These are phyloP conservation scores for Sminthurinus signatus DNA, from an alignment of 1,140 invertebrate species.

Conservation along the genomic window DNA sequence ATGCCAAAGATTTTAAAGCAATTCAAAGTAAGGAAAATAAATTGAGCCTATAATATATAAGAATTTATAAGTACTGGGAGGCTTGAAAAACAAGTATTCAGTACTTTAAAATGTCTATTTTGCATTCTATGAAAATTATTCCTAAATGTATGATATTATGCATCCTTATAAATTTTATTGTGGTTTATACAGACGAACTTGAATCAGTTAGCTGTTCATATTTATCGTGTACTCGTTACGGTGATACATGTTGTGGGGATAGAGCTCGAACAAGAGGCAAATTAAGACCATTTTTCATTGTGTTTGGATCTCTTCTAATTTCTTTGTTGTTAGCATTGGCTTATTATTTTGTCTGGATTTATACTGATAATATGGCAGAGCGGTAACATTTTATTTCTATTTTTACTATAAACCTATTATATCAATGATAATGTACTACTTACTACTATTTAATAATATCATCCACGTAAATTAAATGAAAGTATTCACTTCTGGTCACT, in stretches of 20 bases:
- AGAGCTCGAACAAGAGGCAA: slow-evolving; percentile 27
- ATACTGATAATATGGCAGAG: slow-evolving; percentile 37
- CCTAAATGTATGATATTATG: not conserved
- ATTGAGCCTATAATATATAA: too few species aligned
- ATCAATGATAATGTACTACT: not conserved
- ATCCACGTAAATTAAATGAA: not conserved
- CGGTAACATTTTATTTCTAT: too few species aligned
- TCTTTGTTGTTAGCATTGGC: slow-evolving; percentile 38
- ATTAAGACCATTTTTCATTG: slow-evolving; percentile 38
- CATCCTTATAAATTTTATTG: not conserved
- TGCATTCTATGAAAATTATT: not conserved
- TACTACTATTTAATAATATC: not conserved
- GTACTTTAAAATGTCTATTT: too few species aligned
- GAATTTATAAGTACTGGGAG: too few species aligned
- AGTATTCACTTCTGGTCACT: not conserved
- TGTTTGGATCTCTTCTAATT: slow-evolving; percentile 39
- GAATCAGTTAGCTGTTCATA: slow-evolving; percentile 39
- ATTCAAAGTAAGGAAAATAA: slow-evolving; percentile 30
- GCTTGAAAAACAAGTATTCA: too few species aligned
- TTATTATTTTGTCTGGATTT: slow-evolving; percentile 41
- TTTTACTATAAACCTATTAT: too few species aligned
- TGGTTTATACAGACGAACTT: slow-evolving; percentile 33
- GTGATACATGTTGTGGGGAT: slow-evolving; percentile 29
- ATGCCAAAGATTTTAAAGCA: slow-evolving; percentile 40
- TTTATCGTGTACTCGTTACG: slow-evolving; percentile 36